These are phyloP conservation scores for Drosophila azteca DNA, from an alignment of 1,140 invertebrate genomes.

Conservation along the genomic window DNA sequence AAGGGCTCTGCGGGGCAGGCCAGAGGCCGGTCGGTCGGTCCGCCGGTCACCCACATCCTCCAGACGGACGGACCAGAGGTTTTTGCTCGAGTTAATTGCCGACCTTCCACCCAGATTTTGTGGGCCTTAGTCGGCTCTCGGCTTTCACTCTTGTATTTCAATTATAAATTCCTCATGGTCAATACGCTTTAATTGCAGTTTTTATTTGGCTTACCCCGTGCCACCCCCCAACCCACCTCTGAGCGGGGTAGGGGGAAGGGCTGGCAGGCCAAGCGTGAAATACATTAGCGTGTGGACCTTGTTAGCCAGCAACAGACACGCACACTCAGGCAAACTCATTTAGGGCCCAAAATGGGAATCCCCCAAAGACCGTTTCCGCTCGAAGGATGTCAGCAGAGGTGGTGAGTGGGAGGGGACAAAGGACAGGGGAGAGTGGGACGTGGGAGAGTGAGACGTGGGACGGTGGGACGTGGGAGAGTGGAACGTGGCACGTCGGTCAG, in stretches of 20 bases:
- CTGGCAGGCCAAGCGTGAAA: conserved; percentile 44
- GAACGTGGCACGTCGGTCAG: too few relatives aligned
- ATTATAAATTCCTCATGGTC: conserved; percentile 80
- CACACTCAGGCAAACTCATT: conserved; percentile 63
- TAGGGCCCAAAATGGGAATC: conserved; percentile 63
- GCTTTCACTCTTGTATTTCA: conserved; percentile 59
- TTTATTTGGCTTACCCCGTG: conserved; percentile 54
- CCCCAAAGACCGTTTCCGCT: conserved; percentile 43
- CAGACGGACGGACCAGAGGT: conserved; percentile 12
- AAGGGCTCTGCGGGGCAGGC: conserved; percentile 23
- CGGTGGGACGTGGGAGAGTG: too few relatives aligned
- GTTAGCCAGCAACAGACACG: conserved; percentile 25
- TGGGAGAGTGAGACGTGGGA: too few relatives aligned
- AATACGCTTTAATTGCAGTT: conserved; percentile 80
- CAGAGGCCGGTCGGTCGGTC: conserved; percentile 16
- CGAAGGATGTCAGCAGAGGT: conserved; percentile 32
- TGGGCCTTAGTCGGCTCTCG: conserved; percentile 45
- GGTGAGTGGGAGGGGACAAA: too few relatives aligned
- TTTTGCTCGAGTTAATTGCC: conserved; percentile 64
- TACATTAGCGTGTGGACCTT: conserved; percentile 56
- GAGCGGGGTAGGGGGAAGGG: conserved; percentile 16
- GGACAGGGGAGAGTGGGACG: too few relatives aligned
- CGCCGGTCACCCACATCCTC: conserved; percentile 30
- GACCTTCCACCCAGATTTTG: conserved; percentile 59
- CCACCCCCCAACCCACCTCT: conserved; percentile 11